Conservation (phyloP, 1,140 invertebrate species). For the Eriosoma lanigerum region DNA sequence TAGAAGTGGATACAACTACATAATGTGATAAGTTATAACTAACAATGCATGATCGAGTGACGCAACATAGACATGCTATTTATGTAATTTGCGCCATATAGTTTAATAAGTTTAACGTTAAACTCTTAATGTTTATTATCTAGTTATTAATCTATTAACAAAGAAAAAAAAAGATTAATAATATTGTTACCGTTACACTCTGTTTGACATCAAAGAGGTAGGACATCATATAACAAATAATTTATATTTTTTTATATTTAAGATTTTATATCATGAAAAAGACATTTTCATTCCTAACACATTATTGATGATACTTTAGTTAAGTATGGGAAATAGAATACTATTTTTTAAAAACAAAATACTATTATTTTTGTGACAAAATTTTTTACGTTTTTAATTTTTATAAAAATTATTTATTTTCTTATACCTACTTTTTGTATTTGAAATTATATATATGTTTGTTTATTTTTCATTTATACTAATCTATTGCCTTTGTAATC, state of each 20-base stretch:
- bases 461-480: too few species aligned
- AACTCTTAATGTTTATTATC: conserved; percentile 15
- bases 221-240: not conserved
- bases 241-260: conserved; percentile 19
- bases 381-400: not conserved
- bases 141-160: conserved; percentile 45
- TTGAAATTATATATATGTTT: too few species aligned
- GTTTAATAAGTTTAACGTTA: not conserved
- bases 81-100: not conserved
- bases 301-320: not conserved
- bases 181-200: not conserved
- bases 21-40: conserved; percentile 50
- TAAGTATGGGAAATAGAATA: not conserved
- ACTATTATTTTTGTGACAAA: not conserved
- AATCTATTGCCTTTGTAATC: too few species aligned
- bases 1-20: conserved; percentile 51
- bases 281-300: conserved; percentile 6
- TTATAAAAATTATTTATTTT: not conserved
- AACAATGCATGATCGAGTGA: not conserved
- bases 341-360: not conserved
- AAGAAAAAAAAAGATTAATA: not conserved
- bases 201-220: not conserved
- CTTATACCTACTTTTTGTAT: not conserved
- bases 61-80: not conserved
- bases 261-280: not conserved